A percentile compares a stretch with the other conserved stretches of the same genome.
phyloP scores from a whole-genome alignment of 2,113 vertebrate genomes.

The Osmerus mordax region DNA sequence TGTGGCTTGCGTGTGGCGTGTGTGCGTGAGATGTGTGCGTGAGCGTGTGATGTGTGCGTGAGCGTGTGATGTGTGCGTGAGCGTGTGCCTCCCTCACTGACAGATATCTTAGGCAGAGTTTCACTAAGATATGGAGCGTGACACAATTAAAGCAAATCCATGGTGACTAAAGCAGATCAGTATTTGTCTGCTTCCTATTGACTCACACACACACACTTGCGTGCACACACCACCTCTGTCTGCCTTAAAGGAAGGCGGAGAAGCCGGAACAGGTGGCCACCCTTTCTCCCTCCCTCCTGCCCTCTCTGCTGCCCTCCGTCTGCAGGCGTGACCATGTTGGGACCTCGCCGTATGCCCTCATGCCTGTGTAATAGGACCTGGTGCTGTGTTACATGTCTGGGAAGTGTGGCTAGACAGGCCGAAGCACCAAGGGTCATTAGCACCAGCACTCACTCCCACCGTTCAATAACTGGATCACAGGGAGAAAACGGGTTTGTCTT shows the following conservation, averaged over 20 bases:
- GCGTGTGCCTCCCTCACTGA: not conserved
- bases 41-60: not conserved
- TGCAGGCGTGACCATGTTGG: constrained; percentile 20
- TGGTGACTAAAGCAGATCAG: not conserved
- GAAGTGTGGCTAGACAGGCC: constrained; percentile 39
- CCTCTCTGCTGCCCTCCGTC: not conserved
- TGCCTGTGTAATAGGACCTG: constrained; percentile 46
- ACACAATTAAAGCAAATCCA: not conserved
- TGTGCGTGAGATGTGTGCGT: not conserved
- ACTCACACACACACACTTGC: not conserved
- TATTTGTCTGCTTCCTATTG: not conserved
- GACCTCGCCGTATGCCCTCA: constrained; percentile 28
- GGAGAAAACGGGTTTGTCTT: too few species aligned
- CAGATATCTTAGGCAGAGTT: not conserved
- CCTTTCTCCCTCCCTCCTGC: not conserved
- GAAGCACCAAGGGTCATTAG: constrained; percentile 23
- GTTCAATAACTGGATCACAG: too few species aligned
- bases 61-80: not conserved
- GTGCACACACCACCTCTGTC: not conserved
- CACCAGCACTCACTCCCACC: constrained; percentile 14
- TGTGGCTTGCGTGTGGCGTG: too few species aligned
- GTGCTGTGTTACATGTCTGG: constrained; percentile 27
- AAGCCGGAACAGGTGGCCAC: constrained; percentile 9
- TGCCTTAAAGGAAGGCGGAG: not conserved
- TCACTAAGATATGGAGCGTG: not conserved